Percentiles rank a stretch among this genome's conserved stretches.
Evolutionary conservation across 1,140 invertebrate species (phyloP).

Genomic region (Drosophila paulistorum): DNA sequence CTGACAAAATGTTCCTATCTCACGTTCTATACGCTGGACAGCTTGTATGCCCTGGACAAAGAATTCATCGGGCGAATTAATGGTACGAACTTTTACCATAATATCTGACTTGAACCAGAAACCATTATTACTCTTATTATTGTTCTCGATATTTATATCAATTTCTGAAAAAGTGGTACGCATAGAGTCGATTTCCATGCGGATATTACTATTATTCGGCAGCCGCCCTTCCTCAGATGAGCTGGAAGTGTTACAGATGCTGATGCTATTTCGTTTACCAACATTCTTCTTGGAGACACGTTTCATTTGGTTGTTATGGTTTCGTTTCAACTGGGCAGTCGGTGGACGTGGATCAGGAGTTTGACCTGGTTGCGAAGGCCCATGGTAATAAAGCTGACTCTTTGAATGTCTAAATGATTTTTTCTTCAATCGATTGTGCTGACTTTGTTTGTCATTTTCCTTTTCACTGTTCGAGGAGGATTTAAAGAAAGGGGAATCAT

Average conservation of each 20-base stretch:
- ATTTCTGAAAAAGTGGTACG: slow-evolving; percentile 26
- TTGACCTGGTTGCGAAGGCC: too few relatives aligned
- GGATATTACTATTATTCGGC: neutral
- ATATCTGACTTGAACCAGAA: slow-evolving; percentile 49
- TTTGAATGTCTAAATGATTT: neutral
- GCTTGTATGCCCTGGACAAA: slow-evolving; percentile 44
- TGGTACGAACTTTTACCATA: slow-evolving; percentile 31
- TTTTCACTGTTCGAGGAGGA: slow-evolving; percentile 17
- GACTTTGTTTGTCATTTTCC: slow-evolving; percentile 1
- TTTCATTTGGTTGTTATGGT: neutral
- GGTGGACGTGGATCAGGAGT: too few relatives aligned
- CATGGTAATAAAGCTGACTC: too few relatives aligned
- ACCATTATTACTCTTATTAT: too few relatives aligned
- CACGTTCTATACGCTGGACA: slow-evolving; percentile 18
- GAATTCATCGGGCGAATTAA: slow-evolving; percentile 54
- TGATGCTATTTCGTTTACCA: neutral
- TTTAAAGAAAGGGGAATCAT: neutral
- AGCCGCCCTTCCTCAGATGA: neutral
- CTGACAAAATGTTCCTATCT: slow-evolving; percentile 16
- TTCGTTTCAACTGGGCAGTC: too few relatives aligned
- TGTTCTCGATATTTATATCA: slow-evolving; percentile 23
- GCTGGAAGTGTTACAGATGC: neutral
- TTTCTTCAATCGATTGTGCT: neutral
- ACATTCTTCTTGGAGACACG: neutral
- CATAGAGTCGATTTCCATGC: slow-evolving; percentile 7